A percentile compares a stretch with the other conserved stretches of the same genome.
Evolutionary conservation across 2,888 invertebrate genomes (phyloP).

Genomic region (Allacma fusca): DNA sequence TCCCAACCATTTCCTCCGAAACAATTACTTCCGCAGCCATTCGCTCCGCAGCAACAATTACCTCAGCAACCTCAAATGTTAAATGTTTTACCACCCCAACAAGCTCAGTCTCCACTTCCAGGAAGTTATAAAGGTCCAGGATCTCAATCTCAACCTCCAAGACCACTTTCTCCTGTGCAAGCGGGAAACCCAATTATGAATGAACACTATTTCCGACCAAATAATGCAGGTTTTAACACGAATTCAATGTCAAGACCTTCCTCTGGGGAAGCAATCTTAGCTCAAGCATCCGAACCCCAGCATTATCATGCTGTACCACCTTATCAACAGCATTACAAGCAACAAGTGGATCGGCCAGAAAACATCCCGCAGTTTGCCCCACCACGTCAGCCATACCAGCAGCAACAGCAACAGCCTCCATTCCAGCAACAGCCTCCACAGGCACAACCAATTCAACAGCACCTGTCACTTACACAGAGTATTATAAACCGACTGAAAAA

Average conservation of each 20-base stretch:
- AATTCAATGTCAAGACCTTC: too few relatives aligned
- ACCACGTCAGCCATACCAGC: background rate
- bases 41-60: background rate
- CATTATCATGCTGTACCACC: too few relatives aligned
- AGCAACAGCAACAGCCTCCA: slow-evolving; percentile 39
- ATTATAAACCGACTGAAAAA: slow-evolving; percentile 33
- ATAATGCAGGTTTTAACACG: too few relatives aligned
- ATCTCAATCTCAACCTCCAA: too few relatives aligned
- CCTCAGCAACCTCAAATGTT: too few relatives aligned
- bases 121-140: too few relatives aligned
- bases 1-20: background rate
- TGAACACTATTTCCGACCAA: too few relatives aligned
- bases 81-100: too few relatives aligned
- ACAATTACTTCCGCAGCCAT: background rate
- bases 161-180: too few relatives aligned
- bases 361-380: background rate
- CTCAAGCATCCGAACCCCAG: too few relatives aligned
- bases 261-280: background rate
- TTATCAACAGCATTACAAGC: background rate
- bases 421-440: slow-evolving; percentile 24
- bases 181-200: too few relatives aligned
- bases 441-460: slow-evolving; percentile 25
- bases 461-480: slow-evolving; percentile 30
- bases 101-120: too few relatives aligned
- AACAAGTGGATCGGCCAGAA: background rate